Conservation (phyloP, 1,140 invertebrate species). For the Rhyzopertha dominica region DNA sequence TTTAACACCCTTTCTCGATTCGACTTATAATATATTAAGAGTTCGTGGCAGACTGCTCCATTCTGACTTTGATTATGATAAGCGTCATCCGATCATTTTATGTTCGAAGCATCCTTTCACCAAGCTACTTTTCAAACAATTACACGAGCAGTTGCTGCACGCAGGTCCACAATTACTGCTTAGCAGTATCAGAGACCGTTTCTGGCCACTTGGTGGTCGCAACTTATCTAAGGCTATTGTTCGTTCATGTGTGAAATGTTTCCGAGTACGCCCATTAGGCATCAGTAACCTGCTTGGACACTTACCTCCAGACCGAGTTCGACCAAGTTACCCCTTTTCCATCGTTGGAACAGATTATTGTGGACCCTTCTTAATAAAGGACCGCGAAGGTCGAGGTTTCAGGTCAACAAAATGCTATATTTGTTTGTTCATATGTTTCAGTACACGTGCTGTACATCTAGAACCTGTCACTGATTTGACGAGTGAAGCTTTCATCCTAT, state of each 20-base stretch:
- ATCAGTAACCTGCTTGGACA: constrained; percentile 36
- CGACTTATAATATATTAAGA: constrained; percentile 22
- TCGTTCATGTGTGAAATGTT: constrained; percentile 19
- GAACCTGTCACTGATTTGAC: constrained; percentile 25
- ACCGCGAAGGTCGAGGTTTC: background rate
- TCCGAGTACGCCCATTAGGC: constrained; percentile 10
- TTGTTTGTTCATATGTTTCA: constrained; percentile 41
- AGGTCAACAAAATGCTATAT: constrained; percentile 35
- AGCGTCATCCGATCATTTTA: constrained; percentile 27
- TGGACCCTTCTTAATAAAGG: constrained; percentile 31
- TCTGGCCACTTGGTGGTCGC: constrained; percentile 16
- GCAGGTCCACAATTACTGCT: constrained; percentile 11
- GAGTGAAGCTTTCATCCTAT: constrained; percentile 32
- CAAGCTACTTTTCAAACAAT: constrained; percentile 21
- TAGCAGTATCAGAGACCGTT: constrained; percentile 12
- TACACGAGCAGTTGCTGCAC: constrained; percentile 21
- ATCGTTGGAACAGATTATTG: constrained; percentile 37
- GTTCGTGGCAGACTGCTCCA: constrained; percentile 32
- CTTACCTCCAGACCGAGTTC: constrained; percentile 34
- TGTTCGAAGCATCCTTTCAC: constrained; percentile 17
- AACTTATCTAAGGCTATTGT: too few species aligned
- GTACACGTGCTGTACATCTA: constrained; percentile 32
- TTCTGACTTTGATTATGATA: constrained; percentile 19
- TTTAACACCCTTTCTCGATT: constrained; percentile 26
- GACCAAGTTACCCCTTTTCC: constrained; percentile 24